A percentile compares a stretch with the other conserved stretches of the same genome.
These are phyloP conservation scores for Cyanocitta stelleri DNA, from an alignment of 2,113 vertebrate genomes.

Conservation along the genomic window DNA sequence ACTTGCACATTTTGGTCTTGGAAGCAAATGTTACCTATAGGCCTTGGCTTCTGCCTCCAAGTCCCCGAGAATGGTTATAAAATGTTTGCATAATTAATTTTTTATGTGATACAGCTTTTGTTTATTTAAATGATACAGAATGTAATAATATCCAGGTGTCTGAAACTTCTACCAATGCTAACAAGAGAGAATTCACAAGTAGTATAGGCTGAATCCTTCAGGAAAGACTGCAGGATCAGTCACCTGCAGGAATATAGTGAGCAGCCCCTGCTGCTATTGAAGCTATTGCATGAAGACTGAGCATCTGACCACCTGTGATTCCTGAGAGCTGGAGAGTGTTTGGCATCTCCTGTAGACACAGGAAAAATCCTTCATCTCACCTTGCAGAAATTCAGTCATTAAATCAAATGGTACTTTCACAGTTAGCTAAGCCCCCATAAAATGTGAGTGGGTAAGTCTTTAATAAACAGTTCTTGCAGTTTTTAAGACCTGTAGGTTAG, in stretches of 20 bases:
- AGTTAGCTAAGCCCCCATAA: background rate
- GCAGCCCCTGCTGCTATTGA: background rate
- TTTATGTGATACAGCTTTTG: constrained; percentile 4
- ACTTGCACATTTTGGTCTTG: constrained; percentile 4
- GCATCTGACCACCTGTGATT: background rate
- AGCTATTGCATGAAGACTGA: background rate
- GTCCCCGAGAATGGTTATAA: background rate
- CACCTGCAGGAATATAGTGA: background rate
- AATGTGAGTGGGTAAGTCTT: background rate
- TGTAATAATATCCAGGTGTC: background rate
- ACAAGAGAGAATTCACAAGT: background rate
- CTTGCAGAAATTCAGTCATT: background rate
- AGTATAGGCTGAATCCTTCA: background rate
- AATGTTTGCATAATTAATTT: background rate
- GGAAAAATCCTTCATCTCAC: background rate
- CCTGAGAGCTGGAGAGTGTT: background rate
- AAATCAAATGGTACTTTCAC: background rate
- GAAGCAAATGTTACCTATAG: constrained; percentile 4
- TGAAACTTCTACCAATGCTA: background rate
- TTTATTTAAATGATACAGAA: background rate
- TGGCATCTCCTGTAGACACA: background rate
- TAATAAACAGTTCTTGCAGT: background rate
- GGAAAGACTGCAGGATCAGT: background rate
- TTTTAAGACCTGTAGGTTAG: background rate
- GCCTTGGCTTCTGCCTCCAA: background rate